Conservation (phyloP, 2,797 vertebrate species). For the Argya squamiceps region DNA sequence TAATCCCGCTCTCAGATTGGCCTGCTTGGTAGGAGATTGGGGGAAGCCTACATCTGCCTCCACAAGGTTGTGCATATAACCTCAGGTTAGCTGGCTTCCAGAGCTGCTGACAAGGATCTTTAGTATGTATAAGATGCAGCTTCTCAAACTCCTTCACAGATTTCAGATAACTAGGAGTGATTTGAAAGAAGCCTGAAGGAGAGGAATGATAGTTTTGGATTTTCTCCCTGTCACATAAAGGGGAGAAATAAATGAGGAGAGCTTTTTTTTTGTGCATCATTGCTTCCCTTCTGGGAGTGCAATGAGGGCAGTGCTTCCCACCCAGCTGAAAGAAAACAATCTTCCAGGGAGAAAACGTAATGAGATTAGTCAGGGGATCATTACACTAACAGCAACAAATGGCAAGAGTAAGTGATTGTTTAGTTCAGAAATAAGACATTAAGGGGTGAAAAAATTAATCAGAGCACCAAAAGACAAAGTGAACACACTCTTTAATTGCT, state of each 20-base stretch:
- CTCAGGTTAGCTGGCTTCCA: neutral
- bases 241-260: slow-evolving; percentile 1
- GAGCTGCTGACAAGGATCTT: neutral
- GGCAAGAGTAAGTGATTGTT: neutral
- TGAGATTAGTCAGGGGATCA: slow-evolving; percentile 15
- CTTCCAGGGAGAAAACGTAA: neutral
- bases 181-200: slow-evolving; percentile 7
- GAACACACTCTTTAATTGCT: neutral
- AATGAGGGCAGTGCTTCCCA: neutral
- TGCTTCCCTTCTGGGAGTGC: slow-evolving; percentile 12
- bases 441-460: neutral
- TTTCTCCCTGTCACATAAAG: neutral
- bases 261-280: neutral
- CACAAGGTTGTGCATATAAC: neutral
- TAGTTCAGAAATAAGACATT: neutral
- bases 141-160: neutral
- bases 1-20: neutral
- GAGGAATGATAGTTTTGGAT: neutral
- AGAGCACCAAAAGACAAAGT: neutral
- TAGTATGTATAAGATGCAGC: neutral
- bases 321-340: neutral
- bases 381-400: slow-evolving; percentile 21
- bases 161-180: neutral
- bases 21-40: neutral
- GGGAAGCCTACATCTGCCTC: neutral